Conservation (phyloP, 92 coral and sea anemone genomes). For the Palythoa grandiflora region DNA sequence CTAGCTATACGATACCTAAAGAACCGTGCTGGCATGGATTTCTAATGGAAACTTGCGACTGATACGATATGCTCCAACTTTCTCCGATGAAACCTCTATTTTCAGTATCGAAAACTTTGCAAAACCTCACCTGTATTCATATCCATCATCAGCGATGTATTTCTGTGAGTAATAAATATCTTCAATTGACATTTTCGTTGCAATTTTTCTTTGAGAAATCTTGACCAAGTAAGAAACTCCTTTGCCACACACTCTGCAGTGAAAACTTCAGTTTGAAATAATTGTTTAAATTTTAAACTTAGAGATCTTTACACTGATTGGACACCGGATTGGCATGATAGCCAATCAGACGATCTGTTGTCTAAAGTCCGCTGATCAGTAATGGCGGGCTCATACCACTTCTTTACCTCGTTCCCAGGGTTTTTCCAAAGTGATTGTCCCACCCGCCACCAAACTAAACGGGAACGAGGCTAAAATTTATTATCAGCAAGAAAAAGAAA, state of each 20-base stretch:
- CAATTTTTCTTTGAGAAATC: background rate
- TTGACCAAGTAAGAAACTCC: background rate
- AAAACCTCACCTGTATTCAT: slow-evolving; percentile 31
- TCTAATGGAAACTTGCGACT: too few species aligned
- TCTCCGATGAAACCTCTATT: background rate
- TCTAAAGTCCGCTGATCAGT: background rate
- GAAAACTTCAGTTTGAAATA: background rate
- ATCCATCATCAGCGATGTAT: slow-evolving; percentile 39
- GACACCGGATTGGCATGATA: background rate
- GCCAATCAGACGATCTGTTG: background rate
- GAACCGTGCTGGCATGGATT: too few species aligned
- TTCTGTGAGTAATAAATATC: slow-evolving; percentile 44
- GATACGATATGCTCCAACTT: too few species aligned
- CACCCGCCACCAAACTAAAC: too few species aligned
- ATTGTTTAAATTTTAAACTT: background rate
- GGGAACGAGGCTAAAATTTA: too few species aligned
- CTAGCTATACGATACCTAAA: too few species aligned
- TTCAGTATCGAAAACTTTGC: background rate
- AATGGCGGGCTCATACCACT: background rate
- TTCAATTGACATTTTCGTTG: slow-evolving; percentile 14
- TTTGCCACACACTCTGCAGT: background rate
- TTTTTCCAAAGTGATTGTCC: too few species aligned
- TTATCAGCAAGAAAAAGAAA: too few species aligned
- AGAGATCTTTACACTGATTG: background rate
- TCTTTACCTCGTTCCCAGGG: background rate